Evolutionary conservation across 2,797 vertebrate genomes (phyloP).

Genomic region (Phoxinus dragarum): DNA sequence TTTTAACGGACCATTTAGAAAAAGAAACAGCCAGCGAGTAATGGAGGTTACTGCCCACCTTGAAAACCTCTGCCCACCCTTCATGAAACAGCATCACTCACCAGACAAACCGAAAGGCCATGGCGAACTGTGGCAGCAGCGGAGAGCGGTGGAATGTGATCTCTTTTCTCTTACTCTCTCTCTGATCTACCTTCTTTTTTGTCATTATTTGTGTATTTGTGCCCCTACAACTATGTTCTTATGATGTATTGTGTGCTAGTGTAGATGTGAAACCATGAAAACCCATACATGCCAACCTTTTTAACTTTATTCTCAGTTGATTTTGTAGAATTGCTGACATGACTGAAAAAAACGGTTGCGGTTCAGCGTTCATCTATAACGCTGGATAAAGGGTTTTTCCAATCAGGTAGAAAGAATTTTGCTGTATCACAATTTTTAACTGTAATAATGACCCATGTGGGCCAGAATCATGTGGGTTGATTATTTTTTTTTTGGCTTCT

Average conservation of each 20-base stretch:
- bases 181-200: constrained; percentile 38
- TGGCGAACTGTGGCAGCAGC: constrained; percentile 37
- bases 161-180: constrained; percentile 49
- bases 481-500: neutral
- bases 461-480: neutral
- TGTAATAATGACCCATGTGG: neutral
- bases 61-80: constrained; percentile 66
- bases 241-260: constrained; percentile 52
- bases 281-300: constrained; percentile 39
- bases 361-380: constrained; percentile 8
- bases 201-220: constrained; percentile 54
- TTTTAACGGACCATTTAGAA: constrained; percentile 71
- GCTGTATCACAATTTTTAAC: neutral
- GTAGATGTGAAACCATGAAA: constrained; percentile 51
- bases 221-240: constrained; percentile 48
- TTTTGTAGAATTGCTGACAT: constrained; percentile 21
- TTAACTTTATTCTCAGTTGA: constrained; percentile 25
- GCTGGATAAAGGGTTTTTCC: neutral
- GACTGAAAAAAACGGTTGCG: constrained; percentile 1
- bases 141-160: constrained; percentile 52
- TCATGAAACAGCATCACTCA: constrained; percentile 55
- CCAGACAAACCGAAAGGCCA: constrained; percentile 57
- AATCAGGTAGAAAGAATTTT: neutral
- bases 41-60: constrained; percentile 63
- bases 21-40: constrained; percentile 62